These are phyloP conservation scores for Leptodactylus fallax DNA, from an alignment of 2,797 vertebrate species.

Conservation along the genomic window DNA sequence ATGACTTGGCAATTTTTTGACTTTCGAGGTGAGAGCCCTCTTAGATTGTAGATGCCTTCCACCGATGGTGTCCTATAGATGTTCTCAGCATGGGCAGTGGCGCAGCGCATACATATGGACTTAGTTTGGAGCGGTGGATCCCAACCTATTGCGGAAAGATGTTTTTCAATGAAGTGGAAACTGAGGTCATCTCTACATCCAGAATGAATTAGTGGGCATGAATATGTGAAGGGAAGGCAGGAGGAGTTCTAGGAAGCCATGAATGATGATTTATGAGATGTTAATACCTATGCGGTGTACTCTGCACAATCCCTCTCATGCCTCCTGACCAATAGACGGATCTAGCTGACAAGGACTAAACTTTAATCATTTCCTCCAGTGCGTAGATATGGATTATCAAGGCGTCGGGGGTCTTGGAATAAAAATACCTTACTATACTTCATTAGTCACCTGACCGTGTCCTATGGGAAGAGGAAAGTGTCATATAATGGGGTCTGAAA, in stretches of 20 bases:
- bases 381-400: background rate
- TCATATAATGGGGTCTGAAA: background rate
- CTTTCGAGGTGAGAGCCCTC: background rate
- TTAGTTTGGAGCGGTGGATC: constrained; percentile 21
- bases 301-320: background rate
- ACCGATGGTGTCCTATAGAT: background rate
- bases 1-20: background rate
- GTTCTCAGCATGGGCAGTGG: background rate
- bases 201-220: background rate
- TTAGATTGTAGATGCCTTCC: background rate
- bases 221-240: background rate
- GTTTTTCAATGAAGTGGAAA: constrained; percentile 29
- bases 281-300: background rate
- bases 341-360: too few relatives aligned
- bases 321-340: background rate
- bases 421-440: too few relatives aligned
- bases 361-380: background rate
- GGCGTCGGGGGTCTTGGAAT: background rate
- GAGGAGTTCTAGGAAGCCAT: constrained; percentile 29
- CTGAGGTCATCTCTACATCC: constrained; percentile 38
- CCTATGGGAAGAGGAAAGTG: too few relatives aligned
- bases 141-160: background rate
- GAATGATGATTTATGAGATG: constrained; percentile 13
- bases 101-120: constrained; percentile 12
- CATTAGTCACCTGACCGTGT: too few relatives aligned